A percentile compares a stretch with the other conserved stretches of the same genome.
Evolutionary conservation across 2,888 invertebrate genomes (phyloP).

Genomic region (Scelioninae gen. 2): DNA sequence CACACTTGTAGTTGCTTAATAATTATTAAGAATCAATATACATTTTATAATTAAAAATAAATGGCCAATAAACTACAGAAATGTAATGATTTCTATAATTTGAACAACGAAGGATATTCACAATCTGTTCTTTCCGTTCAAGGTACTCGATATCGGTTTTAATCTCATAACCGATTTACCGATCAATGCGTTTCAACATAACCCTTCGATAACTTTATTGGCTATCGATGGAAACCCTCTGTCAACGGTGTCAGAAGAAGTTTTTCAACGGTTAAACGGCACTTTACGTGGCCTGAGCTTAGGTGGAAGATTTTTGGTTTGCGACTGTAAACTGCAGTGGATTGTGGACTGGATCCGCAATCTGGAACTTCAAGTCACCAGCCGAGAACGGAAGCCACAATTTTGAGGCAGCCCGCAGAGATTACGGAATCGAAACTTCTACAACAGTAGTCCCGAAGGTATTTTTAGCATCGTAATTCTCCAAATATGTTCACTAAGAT

Average conservation of each 20-base stretch:
- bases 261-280: conserved; percentile 86
- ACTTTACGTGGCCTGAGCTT: conserved; percentile 90
- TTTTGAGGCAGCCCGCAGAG: conserved; percentile 91
- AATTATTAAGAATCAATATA: too few relatives aligned
- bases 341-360: conserved; percentile 92
- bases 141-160: conserved; percentile 94
- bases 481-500: too few relatives aligned
- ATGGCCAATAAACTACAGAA: too few relatives aligned
- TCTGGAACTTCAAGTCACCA: conserved; percentile 92
- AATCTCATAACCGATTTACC: conserved; percentile 91
- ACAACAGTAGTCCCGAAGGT: conserved; percentile 89
- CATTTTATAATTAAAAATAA: too few relatives aligned
- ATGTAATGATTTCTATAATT: too few relatives aligned
- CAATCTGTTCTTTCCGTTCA: too few relatives aligned
- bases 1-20: too few relatives aligned
- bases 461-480: too few relatives aligned
- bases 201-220: conserved; percentile 89
- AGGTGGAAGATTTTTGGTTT: conserved; percentile 91
- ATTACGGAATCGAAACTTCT: conserved; percentile 89
- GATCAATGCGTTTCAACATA: conserved; percentile 85
- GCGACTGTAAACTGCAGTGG: conserved; percentile 92
- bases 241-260: conserved; percentile 87
- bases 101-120: too few relatives aligned
- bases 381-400: conserved; percentile 92
- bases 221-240: conserved; percentile 95